Conservation (phyloP, 2,113 vertebrate species). For the Australoheros scitulus region DNA sequence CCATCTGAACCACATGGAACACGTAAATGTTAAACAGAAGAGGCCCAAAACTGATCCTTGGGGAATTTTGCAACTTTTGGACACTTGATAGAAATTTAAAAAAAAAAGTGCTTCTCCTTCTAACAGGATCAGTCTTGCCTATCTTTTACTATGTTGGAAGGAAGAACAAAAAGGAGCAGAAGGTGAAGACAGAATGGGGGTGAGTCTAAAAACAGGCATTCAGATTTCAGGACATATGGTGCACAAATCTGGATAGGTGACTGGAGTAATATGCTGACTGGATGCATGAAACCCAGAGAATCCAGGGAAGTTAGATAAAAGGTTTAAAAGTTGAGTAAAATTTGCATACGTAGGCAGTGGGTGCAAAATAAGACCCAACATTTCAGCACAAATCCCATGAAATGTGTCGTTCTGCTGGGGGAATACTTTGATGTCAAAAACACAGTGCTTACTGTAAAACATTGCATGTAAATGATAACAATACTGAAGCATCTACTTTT, state of each 20-base stretch:
- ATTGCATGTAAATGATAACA: conserved; percentile 66
- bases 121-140: not conserved
- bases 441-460: conserved; percentile 47
- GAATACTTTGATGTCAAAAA: conserved; percentile 69
- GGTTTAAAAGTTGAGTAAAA: conserved; percentile 59
- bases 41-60: not conserved
- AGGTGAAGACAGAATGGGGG: not conserved
- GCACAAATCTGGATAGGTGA: conserved; percentile 47
- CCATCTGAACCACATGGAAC: not conserved
- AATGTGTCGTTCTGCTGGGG: conserved; percentile 45
- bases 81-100: not conserved
- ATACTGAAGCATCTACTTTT: conserved; percentile 28
- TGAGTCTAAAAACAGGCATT: not conserved
- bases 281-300: conserved; percentile 36
- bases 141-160: not conserved
- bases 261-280: conserved; percentile 54
- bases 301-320: conserved; percentile 61
- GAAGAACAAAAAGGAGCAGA: not conserved
- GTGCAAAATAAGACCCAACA: conserved; percentile 52
- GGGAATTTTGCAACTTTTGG: not conserved
- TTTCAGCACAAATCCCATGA: conserved; percentile 59
- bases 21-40: not conserved
- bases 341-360: conserved; percentile 58
- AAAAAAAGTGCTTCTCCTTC: not conserved
- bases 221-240: conserved; percentile 41